phyloP scores from a whole-genome alignment of 2,888 invertebrate genomes.

The Cylloceria caligata region DNA sequence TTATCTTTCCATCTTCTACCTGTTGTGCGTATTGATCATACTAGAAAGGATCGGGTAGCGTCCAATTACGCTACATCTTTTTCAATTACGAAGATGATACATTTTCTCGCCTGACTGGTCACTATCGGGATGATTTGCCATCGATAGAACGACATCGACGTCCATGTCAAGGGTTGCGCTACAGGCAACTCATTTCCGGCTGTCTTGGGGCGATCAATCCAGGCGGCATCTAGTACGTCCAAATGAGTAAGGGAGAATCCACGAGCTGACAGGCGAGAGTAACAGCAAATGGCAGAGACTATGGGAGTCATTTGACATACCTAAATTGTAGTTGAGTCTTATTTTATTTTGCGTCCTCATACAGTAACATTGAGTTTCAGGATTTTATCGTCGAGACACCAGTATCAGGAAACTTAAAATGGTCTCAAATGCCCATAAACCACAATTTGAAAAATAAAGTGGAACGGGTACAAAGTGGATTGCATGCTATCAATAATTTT shows the following conservation, averaged over 20 bases:
- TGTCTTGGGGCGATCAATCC: constrained; percentile 68
- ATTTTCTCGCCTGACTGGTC: constrained; percentile 55
- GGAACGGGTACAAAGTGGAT: not conserved
- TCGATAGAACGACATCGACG: constrained; percentile 34
- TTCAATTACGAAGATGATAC: constrained; percentile 61
- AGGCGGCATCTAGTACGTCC: constrained; percentile 28
- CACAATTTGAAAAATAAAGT: no score
- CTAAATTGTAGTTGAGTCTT: not conserved
- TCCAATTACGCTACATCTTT: constrained; percentile 52
- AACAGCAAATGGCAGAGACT: constrained; percentile 25
- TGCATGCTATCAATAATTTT: no score
- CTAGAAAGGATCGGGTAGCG: constrained; percentile 31
- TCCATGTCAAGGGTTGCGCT: constrained; percentile 43
- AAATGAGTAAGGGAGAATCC: constrained; percentile 11
- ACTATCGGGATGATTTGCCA: constrained; percentile 31
- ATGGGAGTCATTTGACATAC: not conserved
- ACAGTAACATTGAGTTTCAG: not conserved
- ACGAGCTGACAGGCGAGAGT: not conserved
- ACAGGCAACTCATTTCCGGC: constrained; percentile 66
- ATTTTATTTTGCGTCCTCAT: not conserved
- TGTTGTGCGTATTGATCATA: constrained; percentile 6
- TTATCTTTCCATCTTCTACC: not conserved
- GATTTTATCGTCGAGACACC: not conserved
- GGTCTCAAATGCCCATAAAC: no score
- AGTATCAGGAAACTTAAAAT: not conserved